Percentiles rank a stretch among this genome's conserved stretches.
These are phyloP conservation scores for Lagria hirta DNA, from an alignment of 2,888 invertebrate species.

Conservation along the genomic window DNA sequence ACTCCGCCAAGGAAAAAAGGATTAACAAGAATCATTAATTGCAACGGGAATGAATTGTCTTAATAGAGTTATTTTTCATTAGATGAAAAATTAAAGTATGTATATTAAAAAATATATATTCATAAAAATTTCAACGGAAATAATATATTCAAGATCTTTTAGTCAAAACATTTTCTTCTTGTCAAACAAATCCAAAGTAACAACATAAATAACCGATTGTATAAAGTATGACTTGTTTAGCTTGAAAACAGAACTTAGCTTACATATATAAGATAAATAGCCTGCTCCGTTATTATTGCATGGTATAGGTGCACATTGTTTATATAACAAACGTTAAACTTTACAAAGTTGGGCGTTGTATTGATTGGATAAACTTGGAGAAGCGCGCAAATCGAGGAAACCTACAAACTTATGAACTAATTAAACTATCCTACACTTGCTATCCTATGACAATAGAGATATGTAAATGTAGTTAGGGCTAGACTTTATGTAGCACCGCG, in stretches of 20 bases:
- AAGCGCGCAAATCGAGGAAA: slow-evolving; percentile 47
- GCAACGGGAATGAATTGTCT: too few relatives aligned
- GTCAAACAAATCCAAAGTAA: slow-evolving; percentile 23
- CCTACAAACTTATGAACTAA: slow-evolving; percentile 55
- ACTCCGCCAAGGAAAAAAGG: too few relatives aligned
- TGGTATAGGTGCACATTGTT: slow-evolving; percentile 50
- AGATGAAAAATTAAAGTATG: too few relatives aligned
- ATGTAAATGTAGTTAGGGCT: slow-evolving; percentile 50
- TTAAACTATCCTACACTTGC: slow-evolving; percentile 54
- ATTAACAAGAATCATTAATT: too few relatives aligned
- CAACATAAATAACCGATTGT: slow-evolving; percentile 40
- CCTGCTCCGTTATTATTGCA: slow-evolving; percentile 47
- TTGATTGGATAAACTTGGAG: slow-evolving; percentile 53
- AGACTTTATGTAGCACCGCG: slow-evolving; percentile 31
- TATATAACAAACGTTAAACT: slow-evolving; percentile 55
- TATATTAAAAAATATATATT: too few relatives aligned
- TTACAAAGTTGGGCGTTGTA: slow-evolving; percentile 48
- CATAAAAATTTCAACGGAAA: too few relatives aligned
- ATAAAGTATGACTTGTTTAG: slow-evolving; percentile 37
- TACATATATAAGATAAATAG: slow-evolving; percentile 46
- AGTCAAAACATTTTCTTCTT: too few relatives aligned
- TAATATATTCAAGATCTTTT: too few relatives aligned
- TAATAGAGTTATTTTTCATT: too few relatives aligned
- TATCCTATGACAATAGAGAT: slow-evolving; percentile 54
- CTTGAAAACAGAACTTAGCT: slow-evolving; percentile 37